Percentiles rank a stretch among this genome's conserved stretches.
Conservation (phyloP, 2,888 invertebrate genomes). For the Amphipyra berbera region DNA sequence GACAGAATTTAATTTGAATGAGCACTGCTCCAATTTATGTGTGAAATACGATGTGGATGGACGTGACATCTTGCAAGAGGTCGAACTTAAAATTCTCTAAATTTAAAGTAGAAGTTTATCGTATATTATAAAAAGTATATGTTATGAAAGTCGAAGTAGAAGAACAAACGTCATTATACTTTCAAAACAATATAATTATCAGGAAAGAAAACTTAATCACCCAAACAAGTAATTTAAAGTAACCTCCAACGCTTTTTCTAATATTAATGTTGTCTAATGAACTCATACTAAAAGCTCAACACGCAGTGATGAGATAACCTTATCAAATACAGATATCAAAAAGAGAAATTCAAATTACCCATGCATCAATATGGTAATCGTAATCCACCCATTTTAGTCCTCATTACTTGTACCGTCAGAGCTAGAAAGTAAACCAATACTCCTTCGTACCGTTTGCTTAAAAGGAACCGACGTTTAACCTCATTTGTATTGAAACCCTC, state of each 20-base stretch:
- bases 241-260: constrained; percentile 17
- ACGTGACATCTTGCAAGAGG: constrained; percentile 16
- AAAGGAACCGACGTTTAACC: constrained; percentile 62
- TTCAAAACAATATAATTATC: background rate
- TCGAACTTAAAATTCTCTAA: background rate
- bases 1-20: constrained; percentile 33
- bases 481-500: constrained; percentile 52
- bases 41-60: constrained; percentile 6
- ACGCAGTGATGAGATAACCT: constrained; percentile 39
- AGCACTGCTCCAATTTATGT: constrained; percentile 32
- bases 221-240: constrained; percentile 22
- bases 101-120: background rate
- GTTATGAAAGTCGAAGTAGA: background rate
- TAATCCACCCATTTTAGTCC: constrained; percentile 47
- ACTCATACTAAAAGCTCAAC: constrained; percentile 45
- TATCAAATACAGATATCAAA: constrained; percentile 42
- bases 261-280: constrained; percentile 44
- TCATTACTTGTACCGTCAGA: constrained; percentile 48
- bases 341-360: constrained; percentile 54
- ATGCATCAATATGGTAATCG: constrained; percentile 53
- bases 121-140: too few relatives aligned
- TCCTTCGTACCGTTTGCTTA: constrained; percentile 49
- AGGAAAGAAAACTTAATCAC: constrained; percentile 9
- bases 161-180: background rate
- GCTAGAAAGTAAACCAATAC: constrained; percentile 56